Conservation (phyloP, 1,140 invertebrate genomes). For the Drosophila setifemur region DNA sequence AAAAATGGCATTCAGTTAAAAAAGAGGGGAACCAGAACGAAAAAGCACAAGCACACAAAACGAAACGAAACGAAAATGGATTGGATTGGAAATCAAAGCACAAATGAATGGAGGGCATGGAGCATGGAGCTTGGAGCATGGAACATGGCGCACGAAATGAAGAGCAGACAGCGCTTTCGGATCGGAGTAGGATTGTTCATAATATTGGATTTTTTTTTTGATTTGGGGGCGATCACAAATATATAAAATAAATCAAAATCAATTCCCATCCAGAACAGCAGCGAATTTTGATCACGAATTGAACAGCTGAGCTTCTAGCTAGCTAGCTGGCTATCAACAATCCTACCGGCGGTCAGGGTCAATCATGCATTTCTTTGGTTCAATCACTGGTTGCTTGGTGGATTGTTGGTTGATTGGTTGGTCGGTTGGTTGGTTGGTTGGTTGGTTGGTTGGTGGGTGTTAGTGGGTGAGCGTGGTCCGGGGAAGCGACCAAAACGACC, state of each 20-base stretch:
- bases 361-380: conserved; percentile 4
- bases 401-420: not conserved
- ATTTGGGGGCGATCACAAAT: no score
- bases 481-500: conserved; percentile 21
- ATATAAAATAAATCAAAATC: not conserved
- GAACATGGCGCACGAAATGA: no score
- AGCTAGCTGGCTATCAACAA: conserved; percentile 26
- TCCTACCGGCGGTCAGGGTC: conserved; percentile 34
- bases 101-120: no score
- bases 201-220: not conserved
- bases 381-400: no score
- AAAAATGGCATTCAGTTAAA: conserved; percentile 44
- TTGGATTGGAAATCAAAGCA: not conserved
- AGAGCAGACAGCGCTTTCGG: not conserved
- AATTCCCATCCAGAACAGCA: not conserved
- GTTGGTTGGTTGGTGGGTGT: conserved; percentile 6
- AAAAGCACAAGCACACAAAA: conserved; percentile 11
- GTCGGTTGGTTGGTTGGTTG: not conserved
- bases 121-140: no score
- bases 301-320: not conserved
- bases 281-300: not conserved
- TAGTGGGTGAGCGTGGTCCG: conserved; percentile 22
- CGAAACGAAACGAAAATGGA: conserved; percentile 3
- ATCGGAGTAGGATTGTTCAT: conserved; percentile 12
- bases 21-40: conserved; percentile 16